Evolutionary conservation across 2,797 vertebrate species (phyloP).

Genomic region (Poecilia velifera): DNA sequence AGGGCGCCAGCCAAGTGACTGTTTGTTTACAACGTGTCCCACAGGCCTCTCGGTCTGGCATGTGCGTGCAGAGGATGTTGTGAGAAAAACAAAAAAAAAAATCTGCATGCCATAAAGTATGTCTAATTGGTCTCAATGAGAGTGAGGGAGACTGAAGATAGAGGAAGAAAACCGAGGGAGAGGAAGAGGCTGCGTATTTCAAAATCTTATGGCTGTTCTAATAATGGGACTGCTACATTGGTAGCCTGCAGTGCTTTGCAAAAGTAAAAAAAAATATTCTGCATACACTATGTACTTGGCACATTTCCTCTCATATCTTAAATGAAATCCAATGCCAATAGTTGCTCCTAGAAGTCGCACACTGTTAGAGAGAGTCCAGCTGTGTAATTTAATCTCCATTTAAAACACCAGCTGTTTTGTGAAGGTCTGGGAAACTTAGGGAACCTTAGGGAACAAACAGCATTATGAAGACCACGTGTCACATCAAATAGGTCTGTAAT

Average conservation of each 20-base stretch:
- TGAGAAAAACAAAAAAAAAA: constrained; percentile 16
- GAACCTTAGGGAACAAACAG: not conserved
- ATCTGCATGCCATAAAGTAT: constrained; percentile 46
- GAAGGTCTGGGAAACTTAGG: not conserved
- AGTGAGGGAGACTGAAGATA: constrained; percentile 14
- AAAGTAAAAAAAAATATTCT: not conserved
- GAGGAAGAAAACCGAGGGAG: constrained; percentile 9
- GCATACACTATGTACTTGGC: not conserved
- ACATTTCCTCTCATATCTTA: not conserved
- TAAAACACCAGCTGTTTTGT: not conserved
- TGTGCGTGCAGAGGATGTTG: constrained; percentile 18
- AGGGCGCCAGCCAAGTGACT: constrained; percentile 36
- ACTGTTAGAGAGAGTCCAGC: not conserved
- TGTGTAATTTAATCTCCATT: not conserved
- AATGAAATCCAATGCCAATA: not conserved
- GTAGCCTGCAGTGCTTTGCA: not conserved
- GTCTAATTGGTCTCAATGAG: constrained; percentile 64
- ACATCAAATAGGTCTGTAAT: not conserved
- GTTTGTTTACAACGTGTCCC: constrained; percentile 46
- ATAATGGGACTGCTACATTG: constrained; percentile 17
- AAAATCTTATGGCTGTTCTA: constrained; percentile 10
- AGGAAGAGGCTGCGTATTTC: constrained; percentile 11
- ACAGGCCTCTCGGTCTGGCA: constrained; percentile 24
- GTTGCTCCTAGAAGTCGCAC: not conserved
- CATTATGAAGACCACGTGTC: not conserved